Percentiles rank a stretch among this genome's conserved stretches.
Evolutionary conservation across 92 coral and sea anemone genomes (phyloP).

Genomic region (Porites rus): DNA sequence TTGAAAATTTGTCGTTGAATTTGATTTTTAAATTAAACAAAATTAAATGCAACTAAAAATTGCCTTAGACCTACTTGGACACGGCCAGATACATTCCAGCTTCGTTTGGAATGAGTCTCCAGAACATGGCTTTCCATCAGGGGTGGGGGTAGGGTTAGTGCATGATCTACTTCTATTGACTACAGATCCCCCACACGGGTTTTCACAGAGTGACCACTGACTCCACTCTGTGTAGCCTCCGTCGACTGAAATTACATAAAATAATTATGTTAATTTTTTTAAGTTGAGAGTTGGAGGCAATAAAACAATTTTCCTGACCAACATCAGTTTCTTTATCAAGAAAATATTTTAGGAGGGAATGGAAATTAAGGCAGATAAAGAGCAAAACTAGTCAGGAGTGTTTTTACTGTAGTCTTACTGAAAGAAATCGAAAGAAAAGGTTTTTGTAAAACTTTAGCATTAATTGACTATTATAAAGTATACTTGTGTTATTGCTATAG

Average conservation of each 20-base stretch:
- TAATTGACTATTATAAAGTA: no score
- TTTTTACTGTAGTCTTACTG: not conserved
- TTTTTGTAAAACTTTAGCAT: no score
- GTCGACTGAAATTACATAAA: constrained; percentile 63
- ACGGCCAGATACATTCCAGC: constrained; percentile 94
- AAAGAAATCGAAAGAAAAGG: not conserved
- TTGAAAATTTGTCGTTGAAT: no score
- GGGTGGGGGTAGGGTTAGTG: constrained; percentile 86
- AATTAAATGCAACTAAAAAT: no score
- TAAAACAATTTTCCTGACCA: not conserved
- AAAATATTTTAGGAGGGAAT: not conserved
- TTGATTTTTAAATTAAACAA: no score
- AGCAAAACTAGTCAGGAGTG: not conserved
- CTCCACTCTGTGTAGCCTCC: constrained; percentile 99
- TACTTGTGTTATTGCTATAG: no score
- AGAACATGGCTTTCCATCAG: constrained; percentile 83
- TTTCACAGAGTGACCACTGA: constrained; percentile 96
- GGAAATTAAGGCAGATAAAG: no score
- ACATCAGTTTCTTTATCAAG: not conserved
- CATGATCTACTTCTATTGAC: constrained; percentile 91
- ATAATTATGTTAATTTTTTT: not conserved
- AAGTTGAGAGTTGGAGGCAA: not conserved
- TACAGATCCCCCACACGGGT: constrained; percentile 95
- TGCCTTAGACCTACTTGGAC: constrained; percentile 78
- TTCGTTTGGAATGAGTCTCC: constrained; percentile 77